Conservation (phyloP, 2,797 vertebrate species). For the Arctocebus calabarensis region DNA sequence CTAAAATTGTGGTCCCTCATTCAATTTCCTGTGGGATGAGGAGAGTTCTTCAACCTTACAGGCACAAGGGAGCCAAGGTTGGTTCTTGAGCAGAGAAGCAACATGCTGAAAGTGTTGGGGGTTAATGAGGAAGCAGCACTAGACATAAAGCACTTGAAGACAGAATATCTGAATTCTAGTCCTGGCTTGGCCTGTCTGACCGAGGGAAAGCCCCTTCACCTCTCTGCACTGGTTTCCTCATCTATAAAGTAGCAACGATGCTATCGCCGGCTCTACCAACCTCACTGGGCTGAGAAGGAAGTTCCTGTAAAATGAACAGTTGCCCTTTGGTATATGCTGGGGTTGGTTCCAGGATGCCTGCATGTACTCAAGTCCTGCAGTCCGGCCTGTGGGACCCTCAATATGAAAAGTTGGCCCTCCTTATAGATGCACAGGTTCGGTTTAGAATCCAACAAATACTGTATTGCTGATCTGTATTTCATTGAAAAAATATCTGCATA, state of each 20-base stretch:
- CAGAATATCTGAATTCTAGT: neutral
- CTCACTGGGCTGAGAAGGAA: neutral
- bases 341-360: neutral
- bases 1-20: neutral
- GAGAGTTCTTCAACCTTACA: slow-evolving; percentile 10
- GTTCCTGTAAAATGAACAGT: neutral
- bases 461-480: neutral
- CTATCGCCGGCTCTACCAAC: neutral
- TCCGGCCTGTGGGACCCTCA: neutral
- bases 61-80: neutral
- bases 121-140: neutral
- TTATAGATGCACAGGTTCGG: neutral
- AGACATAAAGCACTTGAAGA: neutral
- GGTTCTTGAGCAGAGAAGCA: neutral
- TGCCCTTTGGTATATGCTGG: neutral
- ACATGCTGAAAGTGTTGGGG: neutral
- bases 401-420: neutral
- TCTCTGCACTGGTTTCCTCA: neutral
- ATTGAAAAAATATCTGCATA: neutral
- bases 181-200: neutral
- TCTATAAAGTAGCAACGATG: neutral
- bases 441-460: neutral
- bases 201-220: neutral
- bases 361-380: neutral
- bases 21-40: neutral